A percentile compares a stretch with the other conserved stretches of the same genome.
These are phyloP conservation scores for Nannoperca australis DNA, from an alignment of 2,797 vertebrate genomes.

Conservation along the genomic window DNA sequence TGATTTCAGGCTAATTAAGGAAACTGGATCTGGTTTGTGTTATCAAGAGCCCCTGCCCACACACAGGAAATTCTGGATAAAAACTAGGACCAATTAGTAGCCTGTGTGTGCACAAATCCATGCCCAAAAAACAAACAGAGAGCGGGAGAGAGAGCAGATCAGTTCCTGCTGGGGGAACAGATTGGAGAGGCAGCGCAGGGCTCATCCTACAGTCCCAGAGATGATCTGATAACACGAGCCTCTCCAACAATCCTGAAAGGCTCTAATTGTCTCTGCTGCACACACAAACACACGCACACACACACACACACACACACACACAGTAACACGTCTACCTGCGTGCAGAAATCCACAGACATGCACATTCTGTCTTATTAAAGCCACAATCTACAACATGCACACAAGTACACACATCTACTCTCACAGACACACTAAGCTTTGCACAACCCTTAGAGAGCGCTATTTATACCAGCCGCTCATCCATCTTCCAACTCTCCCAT, in stretches of 20 bases:
- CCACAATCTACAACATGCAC: slow-evolving; percentile 35
- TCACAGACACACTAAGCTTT: slow-evolving; percentile 48
- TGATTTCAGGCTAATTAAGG: slow-evolving; percentile 73
- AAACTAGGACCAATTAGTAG: slow-evolving; percentile 64
- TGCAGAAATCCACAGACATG: slow-evolving; percentile 35
- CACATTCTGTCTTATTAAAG: slow-evolving; percentile 30
- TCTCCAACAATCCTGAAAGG: slow-evolving; percentile 60
- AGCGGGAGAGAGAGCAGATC: slow-evolving; percentile 6
- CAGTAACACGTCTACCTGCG: slow-evolving; percentile 15
- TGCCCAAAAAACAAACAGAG: slow-evolving; percentile 48
- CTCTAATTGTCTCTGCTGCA: slow-evolving; percentile 50
- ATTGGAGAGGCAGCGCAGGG: slow-evolving; percentile 72
- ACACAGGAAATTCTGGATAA: slow-evolving; percentile 59
- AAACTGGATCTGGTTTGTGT: slow-evolving; percentile 70
- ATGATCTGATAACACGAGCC: slow-evolving; percentile 70
- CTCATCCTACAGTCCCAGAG: slow-evolving; percentile 61
- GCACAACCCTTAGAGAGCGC: slow-evolving; percentile 72
- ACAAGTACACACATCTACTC: slow-evolving; percentile 26
- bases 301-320: slow-evolving; percentile 22
- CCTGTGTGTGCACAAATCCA: slow-evolving; percentile 46
- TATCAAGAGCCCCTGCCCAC: slow-evolving; percentile 59
- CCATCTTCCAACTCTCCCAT: slow-evolving; percentile 78
- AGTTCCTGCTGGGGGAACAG: slow-evolving; percentile 81
- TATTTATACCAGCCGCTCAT: slow-evolving; percentile 83
- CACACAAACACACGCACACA: slow-evolving; percentile 32